Evolutionary conservation across 2,888 invertebrate species (phyloP).

Genomic region (Pammene aurita): DNA sequence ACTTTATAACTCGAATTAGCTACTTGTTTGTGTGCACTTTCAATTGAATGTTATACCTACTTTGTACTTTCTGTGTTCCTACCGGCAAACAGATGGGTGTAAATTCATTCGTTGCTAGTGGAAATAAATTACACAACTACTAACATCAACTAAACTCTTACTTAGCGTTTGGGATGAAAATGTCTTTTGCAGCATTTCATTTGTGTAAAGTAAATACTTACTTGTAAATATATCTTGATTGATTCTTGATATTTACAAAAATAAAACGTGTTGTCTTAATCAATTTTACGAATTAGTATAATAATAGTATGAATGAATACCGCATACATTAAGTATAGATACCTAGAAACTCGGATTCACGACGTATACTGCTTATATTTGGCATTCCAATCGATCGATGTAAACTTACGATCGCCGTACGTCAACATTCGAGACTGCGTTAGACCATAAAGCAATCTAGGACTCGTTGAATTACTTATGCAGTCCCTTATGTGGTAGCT

Average conservation of each 20-base stretch:
- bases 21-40: conserved; percentile 43
- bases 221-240: no score
- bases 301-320: no score
- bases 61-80: conserved; percentile 8
- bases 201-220: no score
- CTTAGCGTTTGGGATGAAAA: neutral
- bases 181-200: neutral
- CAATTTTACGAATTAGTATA: no score
- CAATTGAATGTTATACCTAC: conserved; percentile 18
- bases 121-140: neutral
- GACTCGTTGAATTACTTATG: conserved; percentile 36
- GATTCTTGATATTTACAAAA: no score
- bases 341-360: conserved; percentile 11
- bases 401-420: conserved; percentile 48
- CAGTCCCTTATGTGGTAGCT: conserved; percentile 55
- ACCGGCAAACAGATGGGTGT: neutral
- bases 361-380: conserved; percentile 16
- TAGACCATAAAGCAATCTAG: conserved; percentile 45
- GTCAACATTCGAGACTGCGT: conserved; percentile 45
- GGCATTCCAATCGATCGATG: conserved; percentile 43
- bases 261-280: no score
- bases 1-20: conserved; percentile 45
- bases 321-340: no score
- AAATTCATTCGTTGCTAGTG: neutral
- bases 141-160: neutral